Evolutionary conservation across 2,797 vertebrate genomes (phyloP).

Genomic region (Pempheris klunzingeri): DNA sequence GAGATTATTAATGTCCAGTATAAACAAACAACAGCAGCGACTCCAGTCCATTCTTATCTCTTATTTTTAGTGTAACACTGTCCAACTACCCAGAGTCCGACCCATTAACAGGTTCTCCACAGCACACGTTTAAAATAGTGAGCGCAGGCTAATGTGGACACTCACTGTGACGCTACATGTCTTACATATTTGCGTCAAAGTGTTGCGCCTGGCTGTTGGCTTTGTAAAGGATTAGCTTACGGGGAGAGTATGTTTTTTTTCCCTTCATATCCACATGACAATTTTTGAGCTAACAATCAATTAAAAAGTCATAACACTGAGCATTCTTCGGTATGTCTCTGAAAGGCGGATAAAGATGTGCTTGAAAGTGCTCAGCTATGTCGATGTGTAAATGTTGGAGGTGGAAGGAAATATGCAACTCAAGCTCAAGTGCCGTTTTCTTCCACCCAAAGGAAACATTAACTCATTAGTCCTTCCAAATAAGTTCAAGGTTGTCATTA

Average conservation of each 20-base stretch:
- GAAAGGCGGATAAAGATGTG: constrained; percentile 15
- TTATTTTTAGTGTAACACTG: background rate
- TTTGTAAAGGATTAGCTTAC: background rate
- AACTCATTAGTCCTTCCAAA: constrained; percentile 11
- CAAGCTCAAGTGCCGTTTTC: background rate
- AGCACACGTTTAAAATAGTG: constrained; percentile 13
- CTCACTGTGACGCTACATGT: background rate
- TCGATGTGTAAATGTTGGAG: background rate
- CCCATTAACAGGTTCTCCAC: constrained; percentile 15
- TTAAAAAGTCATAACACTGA: background rate
- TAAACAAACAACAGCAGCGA: background rate
- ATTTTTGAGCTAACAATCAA: background rate
- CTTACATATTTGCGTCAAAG: constrained; percentile 1
- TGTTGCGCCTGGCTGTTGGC: background rate
- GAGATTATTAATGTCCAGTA: background rate
- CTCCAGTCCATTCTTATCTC: background rate
- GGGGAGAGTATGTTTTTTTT: background rate
- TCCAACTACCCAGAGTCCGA: background rate
- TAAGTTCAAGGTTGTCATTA: constrained; percentile 4
- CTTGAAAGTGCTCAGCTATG: background rate
- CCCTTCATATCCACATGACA: background rate
- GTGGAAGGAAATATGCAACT: background rate
- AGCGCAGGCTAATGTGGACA: background rate
- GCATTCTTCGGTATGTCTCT: background rate
- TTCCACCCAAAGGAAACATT: constrained; percentile 3